Base-by-base conservation (phyloP, 1,140 invertebrate species). In the Pararge aegeria region DNA sequence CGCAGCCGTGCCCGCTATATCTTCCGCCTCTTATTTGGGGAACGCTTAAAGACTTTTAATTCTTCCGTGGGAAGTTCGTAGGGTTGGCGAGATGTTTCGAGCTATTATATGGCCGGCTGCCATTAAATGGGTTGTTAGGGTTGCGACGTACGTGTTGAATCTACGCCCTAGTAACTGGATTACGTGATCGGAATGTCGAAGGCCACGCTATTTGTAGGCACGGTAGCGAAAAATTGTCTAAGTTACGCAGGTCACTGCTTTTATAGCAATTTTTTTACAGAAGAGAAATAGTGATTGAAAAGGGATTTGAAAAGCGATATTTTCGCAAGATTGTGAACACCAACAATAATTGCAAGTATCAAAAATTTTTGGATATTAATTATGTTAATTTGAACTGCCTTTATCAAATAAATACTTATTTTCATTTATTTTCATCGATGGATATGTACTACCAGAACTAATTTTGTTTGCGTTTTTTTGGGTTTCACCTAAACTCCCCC, bases 101-200 rank as follows among this genome's bases (percentile, higher is more conserved):
- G 72, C 64, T 75, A 78, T 78, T 81, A 83, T 65, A 70, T 68
- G 68, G 57, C 65, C 59, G 66, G 57, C 64, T 56, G 69, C 74
- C 77, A 87, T 85, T 87, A 85, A 78, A 64, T 68, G 64, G 77
- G 69, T 73, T 70, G 79, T 85, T 85, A 83, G 77, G 80, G 70
- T 68, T 71, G 51, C 65, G 55, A 70, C 64, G 67, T 73, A 85
- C 83, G 84, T 85, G 82, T 73, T 66, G 78, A 75, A 75, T 78
- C 66, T 75, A 66, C 78, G 75, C 78, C 73, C 78, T 76, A 73
- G 75, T 80, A 74, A 80, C 77, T 62, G 66, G 61, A 48, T 64
- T 72, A 85, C 80, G 80, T 86, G 83, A 66, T 59, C 69, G 44
- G 75, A 52, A 62, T 80, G 12, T 55, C 18, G 60, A 70, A 37